A percentile compares a stretch with the other conserved stretches of the same genome.
These are phyloP conservation scores for Palaemon carinicauda DNA, from an alignment of 1,140 invertebrate genomes.

Conservation along the genomic window DNA sequence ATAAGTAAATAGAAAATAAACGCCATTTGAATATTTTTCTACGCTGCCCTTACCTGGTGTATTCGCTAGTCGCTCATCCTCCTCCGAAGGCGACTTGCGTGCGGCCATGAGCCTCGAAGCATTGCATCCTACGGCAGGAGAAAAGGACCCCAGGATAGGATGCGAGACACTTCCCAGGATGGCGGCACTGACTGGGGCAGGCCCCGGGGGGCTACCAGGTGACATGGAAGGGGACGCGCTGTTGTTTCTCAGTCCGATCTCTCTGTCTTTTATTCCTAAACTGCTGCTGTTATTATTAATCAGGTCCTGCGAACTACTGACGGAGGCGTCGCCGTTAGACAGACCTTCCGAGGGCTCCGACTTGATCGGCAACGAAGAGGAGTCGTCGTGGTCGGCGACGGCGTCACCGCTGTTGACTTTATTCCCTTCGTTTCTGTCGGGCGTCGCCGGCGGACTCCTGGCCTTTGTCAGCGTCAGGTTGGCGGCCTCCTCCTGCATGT, in stretches of 20 bases:
- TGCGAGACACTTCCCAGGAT: background rate
- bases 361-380: background rate
- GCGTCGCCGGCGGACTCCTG: background rate
- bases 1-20: too few species aligned
- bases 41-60: too few species aligned
- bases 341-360: conserved; percentile 10
- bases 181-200: background rate
- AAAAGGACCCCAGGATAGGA: too few species aligned
- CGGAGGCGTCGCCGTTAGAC: conserved; percentile 7
- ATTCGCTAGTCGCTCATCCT: too few species aligned
- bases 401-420: background rate
- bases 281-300: conserved; percentile 36
- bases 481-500: conserved; percentile 18
- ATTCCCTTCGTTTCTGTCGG: too few species aligned
- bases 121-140: too few species aligned
- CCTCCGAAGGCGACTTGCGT: too few species aligned
- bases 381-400: background rate
- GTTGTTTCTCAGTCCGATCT: background rate
- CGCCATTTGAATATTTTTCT: too few species aligned
- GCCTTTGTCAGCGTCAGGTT: background rate
- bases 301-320: conserved; percentile 17
- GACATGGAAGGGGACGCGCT: background rate
- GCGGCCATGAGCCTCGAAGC: too few species aligned
- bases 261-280: background rate
- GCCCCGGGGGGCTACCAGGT: background rate